A percentile compares a stretch with the other conserved stretches of the same genome.
phyloP scores from a whole-genome alignment of 2,888 invertebrate genomes.

The Antheraea assamensis region DNA sequence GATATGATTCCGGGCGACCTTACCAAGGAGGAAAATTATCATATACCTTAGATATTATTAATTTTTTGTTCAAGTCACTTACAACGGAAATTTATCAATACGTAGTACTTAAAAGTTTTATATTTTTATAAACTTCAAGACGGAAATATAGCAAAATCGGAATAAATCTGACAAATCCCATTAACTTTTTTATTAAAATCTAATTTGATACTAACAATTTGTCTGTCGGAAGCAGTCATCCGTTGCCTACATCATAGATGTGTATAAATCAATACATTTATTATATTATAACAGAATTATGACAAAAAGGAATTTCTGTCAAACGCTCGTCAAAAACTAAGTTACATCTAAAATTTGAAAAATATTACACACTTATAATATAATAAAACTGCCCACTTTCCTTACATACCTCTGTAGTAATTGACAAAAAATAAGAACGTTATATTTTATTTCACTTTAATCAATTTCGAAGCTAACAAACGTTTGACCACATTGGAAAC shows the following conservation, averaged over 20 bases:
- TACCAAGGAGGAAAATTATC: background rate
- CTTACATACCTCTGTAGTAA: background rate
- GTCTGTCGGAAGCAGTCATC: background rate
- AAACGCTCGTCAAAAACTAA: background rate
- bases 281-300: background rate
- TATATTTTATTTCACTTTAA: background rate
- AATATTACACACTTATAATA: background rate
- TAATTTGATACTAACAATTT: conserved; percentile 6
- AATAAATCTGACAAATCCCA: conserved; percentile 22
- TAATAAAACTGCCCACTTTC: background rate
- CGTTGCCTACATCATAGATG: background rate
- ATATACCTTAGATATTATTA: background rate
- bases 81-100: background rate
- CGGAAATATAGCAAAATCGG: background rate
- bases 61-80: background rate
- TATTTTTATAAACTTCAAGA: background rate
- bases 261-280: background rate
- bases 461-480: background rate
- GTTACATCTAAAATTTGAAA: background rate
- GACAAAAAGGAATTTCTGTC: background rate
- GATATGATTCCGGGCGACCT: background rate
- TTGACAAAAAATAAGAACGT: conserved; percentile 1
- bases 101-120: background rate
- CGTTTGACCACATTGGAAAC: background rate
- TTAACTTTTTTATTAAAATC: background rate